Percentiles rank a stretch among this genome's conserved stretches.
Evolutionary conservation across 2,797 vertebrate species (phyloP).

Genomic region (Acrossocheilus wenchowensis): DNA sequence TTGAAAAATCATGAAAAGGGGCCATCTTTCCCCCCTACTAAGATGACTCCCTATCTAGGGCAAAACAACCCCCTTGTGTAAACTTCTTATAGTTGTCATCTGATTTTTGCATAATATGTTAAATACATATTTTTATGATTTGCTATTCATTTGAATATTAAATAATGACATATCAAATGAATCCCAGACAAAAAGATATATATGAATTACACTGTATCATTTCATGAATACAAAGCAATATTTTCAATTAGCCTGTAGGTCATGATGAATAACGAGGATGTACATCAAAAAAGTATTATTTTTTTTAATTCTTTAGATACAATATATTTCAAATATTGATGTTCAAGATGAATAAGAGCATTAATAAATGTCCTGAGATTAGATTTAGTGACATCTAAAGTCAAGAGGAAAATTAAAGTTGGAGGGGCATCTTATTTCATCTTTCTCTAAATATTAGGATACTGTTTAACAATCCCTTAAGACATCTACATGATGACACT

Average conservation of each 20-base stretch:
- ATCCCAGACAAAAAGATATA: neutral
- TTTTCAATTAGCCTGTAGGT: neutral
- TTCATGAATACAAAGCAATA: too few species aligned
- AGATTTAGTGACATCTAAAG: neutral
- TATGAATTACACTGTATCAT: neutral
- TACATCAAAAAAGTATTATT: neutral
- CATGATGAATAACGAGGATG: neutral
- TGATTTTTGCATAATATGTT: neutral
- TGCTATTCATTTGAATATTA: neutral
- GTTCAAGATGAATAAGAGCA: neutral
- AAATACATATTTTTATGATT: neutral
- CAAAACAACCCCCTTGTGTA: neutral
- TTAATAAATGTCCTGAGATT: constrained; percentile 2
- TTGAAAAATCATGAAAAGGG: constrained; percentile 3
- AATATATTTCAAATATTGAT: neutral
- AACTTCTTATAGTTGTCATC: neutral
- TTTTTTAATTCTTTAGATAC: neutral
- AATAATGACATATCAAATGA: neutral
- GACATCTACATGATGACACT: neutral
- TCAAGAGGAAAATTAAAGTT: neutral
- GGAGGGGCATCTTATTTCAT: neutral
- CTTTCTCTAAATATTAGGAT: neutral
- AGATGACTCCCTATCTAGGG: neutral
- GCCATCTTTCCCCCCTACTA: neutral
- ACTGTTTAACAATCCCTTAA: neutral